These are phyloP conservation scores for Pseudomyrmex dendroicus DNA, from an alignment of 1,140 invertebrate species.

Conservation along the genomic window DNA sequence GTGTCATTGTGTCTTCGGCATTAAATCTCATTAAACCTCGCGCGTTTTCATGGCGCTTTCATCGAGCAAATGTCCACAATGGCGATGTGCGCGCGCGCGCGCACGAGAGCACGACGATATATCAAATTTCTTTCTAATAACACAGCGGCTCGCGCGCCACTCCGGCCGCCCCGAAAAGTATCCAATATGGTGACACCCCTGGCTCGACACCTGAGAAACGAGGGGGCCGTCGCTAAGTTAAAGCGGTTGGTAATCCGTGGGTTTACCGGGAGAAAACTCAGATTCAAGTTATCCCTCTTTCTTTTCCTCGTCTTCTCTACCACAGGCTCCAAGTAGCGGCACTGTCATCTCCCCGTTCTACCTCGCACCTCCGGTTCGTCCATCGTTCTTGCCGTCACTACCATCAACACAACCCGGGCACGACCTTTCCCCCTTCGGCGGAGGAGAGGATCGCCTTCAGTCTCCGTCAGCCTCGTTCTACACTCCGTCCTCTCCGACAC, in stretches of 20 bases:
- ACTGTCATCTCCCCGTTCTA: not conserved
- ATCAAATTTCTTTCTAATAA: conserved; percentile 82
- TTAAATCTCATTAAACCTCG: conserved; percentile 31
- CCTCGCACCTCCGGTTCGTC: not conserved
- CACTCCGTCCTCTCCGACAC: conserved; percentile 56
- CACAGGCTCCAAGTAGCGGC: not conserved
- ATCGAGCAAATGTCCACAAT: conserved; percentile 6
- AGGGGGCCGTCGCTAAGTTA: conserved; percentile 76
- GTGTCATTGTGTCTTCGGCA: conserved; percentile 13
- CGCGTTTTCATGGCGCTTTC: conserved; percentile 30
- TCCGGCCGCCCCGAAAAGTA: conserved; percentile 64
- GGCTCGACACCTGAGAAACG: conserved; percentile 80
- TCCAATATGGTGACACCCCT: conserved; percentile 80
- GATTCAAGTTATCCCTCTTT: conserved; percentile 79
- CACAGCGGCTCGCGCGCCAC: conserved; percentile 28
- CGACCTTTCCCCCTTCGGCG: not conserved
- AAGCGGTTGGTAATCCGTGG: conserved; percentile 78
- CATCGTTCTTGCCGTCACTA: conserved; percentile 20
- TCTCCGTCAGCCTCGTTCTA: conserved; percentile 59
- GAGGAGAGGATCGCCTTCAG: conserved; percentile 57
- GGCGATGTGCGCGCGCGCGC: conserved; percentile 3
- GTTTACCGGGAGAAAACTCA: conserved; percentile 80
- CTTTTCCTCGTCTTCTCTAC: conserved; percentile 51
- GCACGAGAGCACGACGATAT: conserved; percentile 66
- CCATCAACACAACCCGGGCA: conserved; percentile 13